A percentile compares a stretch with the other conserved stretches of the same genome.
phyloP scores from a whole-genome alignment of 2,797 vertebrate genomes.

The Phrynocephalus forsythii region DNA sequence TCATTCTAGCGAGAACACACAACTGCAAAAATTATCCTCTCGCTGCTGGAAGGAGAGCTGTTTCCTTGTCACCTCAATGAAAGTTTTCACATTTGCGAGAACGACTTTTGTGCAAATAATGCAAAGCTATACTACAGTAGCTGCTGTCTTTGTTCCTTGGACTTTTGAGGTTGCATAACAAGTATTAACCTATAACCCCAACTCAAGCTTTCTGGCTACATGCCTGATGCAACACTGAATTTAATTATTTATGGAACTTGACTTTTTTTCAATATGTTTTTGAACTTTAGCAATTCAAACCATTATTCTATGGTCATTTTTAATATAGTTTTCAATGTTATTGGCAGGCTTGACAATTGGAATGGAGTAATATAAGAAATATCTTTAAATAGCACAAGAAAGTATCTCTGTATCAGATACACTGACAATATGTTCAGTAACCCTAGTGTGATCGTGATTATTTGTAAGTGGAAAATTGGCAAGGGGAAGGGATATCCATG shows the following conservation, averaged over 20 bases:
- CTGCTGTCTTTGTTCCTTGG: no score
- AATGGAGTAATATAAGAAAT: background rate
- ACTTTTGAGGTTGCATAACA: no score
- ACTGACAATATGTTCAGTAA: background rate
- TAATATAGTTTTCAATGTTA: background rate
- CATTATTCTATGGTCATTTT: background rate
- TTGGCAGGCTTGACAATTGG: background rate
- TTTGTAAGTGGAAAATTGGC: background rate
- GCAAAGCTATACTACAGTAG: no score
- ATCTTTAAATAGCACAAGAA: background rate
- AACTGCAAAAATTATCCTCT: no score
- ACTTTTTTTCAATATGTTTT: background rate
- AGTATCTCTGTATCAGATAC: background rate
- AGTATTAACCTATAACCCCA: no score
- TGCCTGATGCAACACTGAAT: background rate
- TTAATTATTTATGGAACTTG: background rate
- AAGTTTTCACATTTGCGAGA: no score
- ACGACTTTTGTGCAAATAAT: no score
- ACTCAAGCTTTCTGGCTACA: background rate
- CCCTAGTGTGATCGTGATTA: background rate
- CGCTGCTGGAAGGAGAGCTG: no score
- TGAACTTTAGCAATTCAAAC: no score
- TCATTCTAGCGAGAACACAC: no score
- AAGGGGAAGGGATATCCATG: background rate
- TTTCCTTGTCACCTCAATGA: no score